Conservation (phyloP, 2,797 vertebrate species). For the Pempheris klunzingeri region DNA sequence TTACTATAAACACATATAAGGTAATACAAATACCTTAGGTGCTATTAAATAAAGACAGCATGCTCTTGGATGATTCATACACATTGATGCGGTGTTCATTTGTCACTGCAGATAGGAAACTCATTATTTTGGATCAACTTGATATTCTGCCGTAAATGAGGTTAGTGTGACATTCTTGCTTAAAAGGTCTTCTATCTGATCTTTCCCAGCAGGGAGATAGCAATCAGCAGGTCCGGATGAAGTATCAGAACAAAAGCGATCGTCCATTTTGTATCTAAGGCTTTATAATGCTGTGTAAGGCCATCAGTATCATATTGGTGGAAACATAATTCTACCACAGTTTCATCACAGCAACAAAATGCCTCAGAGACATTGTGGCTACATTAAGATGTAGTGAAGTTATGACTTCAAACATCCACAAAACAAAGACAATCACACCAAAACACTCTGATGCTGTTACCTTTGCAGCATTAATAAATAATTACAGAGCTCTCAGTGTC, state of each 20-base stretch:
- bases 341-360: constrained; percentile 6
- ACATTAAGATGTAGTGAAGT: constrained; percentile 3
- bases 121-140: not conserved
- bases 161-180: constrained; percentile 23
- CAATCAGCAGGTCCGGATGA: constrained; percentile 29
- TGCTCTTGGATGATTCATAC: not conserved
- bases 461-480: constrained; percentile 27
- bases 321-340: constrained; percentile 6
- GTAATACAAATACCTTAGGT: not conserved
- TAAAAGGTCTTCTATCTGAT: constrained; percentile 5
- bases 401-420: constrained; percentile 29
- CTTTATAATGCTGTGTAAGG: not conserved
- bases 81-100: not conserved
- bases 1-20: not conserved
- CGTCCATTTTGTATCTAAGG: not conserved
- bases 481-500: constrained; percentile 24
- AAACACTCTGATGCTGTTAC: constrained; percentile 14
- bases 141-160: not conserved
- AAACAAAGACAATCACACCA: constrained; percentile 30
- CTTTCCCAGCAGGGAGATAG: not conserved
- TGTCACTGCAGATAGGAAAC: not conserved
- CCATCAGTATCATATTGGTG: not conserved
- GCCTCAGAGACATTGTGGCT: not conserved
- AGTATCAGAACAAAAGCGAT: not conserved
- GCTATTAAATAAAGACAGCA: not conserved